phyloP scores from a whole-genome alignment of 2,113 vertebrate genomes.

The Carollia perspicillata region DNA sequence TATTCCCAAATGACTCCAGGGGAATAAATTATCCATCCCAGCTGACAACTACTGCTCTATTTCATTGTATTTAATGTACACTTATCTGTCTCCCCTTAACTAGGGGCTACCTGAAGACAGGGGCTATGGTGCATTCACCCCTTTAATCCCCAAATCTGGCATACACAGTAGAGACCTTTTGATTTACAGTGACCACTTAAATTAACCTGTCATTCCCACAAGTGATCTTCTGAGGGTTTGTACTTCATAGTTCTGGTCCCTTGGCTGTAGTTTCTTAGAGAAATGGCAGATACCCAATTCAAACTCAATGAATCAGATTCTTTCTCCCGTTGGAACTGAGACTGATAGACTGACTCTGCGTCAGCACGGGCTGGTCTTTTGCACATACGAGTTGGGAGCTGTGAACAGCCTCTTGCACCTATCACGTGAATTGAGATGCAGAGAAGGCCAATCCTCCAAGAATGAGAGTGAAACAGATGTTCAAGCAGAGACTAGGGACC shows the following conservation, averaged over 20 bases:
- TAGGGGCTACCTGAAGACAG: background rate
- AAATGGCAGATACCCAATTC: background rate
- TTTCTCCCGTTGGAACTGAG: background rate
- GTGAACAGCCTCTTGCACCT: background rate
- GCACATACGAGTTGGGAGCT: background rate
- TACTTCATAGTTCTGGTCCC: background rate
- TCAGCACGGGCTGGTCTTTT: background rate
- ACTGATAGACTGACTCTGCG: background rate
- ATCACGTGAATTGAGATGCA: background rate
- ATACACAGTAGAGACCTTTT: background rate
- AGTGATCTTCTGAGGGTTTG: background rate
- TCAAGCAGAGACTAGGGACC: background rate
- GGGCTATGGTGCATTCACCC: background rate
- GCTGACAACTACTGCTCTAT: background rate
- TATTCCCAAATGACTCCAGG: background rate
- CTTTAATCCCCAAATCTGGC: background rate
- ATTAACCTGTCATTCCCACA: background rate
- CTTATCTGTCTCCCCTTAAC: background rate
- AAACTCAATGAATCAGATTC: background rate
- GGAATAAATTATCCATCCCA: background rate
- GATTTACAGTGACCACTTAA: background rate
- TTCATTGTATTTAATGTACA: background rate
- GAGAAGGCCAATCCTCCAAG: background rate
- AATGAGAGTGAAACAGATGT: constrained; percentile 26
- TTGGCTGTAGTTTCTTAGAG: background rate